Base-by-base conservation (phyloP, 2,888 invertebrate genomes). In the Pseudococcus longispinus region DNA sequence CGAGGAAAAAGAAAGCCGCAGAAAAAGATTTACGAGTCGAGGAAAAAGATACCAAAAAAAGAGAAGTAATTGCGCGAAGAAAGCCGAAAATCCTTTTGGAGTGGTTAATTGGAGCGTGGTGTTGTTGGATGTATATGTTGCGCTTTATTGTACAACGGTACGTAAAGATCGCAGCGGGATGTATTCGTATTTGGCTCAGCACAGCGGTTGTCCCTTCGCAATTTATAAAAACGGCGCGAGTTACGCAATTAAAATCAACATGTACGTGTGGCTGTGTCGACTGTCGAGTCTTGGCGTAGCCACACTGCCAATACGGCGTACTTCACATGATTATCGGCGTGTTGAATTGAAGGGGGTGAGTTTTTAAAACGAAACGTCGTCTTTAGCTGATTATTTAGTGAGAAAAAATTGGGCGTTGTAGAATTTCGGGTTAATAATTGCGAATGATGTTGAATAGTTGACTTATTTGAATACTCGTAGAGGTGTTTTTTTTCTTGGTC, bases 31-130 rank as follows among this genome's bases (percentile, higher is more conserved):
- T n/a, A 20, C 15, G 15, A 3, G 18, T 29, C 11, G 37, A 37
- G n/a, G 15, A 60, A 84, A 84, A 51, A 20, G 32, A 77, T 23
- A 46, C 26, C 37, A 51, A 77, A 74, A 85, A 77, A 77, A 23
- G 46, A 15, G 37, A n/a, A 0, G 77, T 37, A 80, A 80, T 80
- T 42, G 32, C 77, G 77, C 77, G 77, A 80, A 80, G 77, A 32
- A 80, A 37, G 11, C 74, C 74, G 74, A 46, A 86, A 86, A 51
- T 51, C 46, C 37, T 80, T 46, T 32, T 74, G 74, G 44, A 42
- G 55, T 84, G 29, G 77, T 86, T 86, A 86, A 86, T 86, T 86
- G 86, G 86, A 86, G 86, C 77, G 86, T 77, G 86, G 86, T 74
- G 77, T 80, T 80, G 85, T 85, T 77, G 74, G 37, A 77, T 20